Evolutionary conservation across 2,888 invertebrate species (phyloP).

Genomic region (Cryptocephalus primarius): DNA sequence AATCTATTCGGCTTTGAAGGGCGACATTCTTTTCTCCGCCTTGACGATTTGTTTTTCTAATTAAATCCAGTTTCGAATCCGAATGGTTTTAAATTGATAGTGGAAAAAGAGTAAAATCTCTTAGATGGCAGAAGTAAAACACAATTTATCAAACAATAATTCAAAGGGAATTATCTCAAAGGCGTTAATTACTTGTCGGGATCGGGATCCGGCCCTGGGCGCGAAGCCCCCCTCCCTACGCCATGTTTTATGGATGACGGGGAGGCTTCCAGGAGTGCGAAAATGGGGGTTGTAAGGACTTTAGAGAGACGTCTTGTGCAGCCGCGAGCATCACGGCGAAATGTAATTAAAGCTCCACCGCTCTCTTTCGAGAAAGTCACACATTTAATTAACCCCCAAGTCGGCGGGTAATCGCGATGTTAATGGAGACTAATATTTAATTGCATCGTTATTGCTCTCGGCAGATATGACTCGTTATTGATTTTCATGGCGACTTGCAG

Average conservation of each 20-base stretch:
- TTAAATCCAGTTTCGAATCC: too few species aligned
- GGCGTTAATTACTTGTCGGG: too few species aligned
- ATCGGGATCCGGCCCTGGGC: too few species aligned
- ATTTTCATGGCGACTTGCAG: background rate
- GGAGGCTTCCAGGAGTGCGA: constrained; percentile 14
- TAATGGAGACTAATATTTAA: constrained; percentile 38
- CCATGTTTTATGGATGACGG: background rate
- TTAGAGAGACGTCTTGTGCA: constrained; percentile 28
- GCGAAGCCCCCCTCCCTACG: too few species aligned
- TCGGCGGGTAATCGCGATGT: constrained; percentile 35
- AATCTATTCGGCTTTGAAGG: too few species aligned
- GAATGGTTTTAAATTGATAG: too few species aligned
- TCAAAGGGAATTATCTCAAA: too few species aligned
- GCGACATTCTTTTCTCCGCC: too few species aligned
- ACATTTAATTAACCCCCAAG: constrained; percentile 35
- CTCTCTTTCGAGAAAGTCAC: constrained; percentile 30
- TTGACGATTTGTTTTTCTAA: too few species aligned
- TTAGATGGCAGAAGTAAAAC: too few species aligned
- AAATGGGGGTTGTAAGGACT: constrained; percentile 16
- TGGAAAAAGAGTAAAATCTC: too few species aligned
- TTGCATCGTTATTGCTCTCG: constrained; percentile 29
- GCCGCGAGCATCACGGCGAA: constrained; percentile 27
- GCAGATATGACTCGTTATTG: background rate
- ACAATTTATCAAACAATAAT: too few species aligned
- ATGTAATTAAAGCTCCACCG: constrained; percentile 33